Base-by-base conservation (phyloP, 2,888 invertebrate genomes). In the Idaea aversata region DNA sequence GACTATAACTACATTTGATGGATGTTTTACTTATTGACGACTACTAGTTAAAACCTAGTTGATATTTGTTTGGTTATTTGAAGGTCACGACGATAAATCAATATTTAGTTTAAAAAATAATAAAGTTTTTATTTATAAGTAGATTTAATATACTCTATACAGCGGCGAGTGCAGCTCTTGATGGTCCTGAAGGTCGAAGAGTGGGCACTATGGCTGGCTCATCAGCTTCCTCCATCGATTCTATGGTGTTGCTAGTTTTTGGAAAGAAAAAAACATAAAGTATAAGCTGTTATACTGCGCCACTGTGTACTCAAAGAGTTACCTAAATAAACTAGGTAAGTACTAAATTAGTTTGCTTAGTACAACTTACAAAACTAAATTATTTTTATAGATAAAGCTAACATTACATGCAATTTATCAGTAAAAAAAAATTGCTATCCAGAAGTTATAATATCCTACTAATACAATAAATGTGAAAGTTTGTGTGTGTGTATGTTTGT, bases 171-270 rank as follows among this genome's bases (percentile, higher is more conserved):
- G 72, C 73, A 10, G 88, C 71, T 57, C 90, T 83, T 57, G 88
- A 71, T 0, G 91, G 90, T 16, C 86, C 86, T 0, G 87, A 70
- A 0, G 91, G 90, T 34, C 91, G 85, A 57, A 91, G 77, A 5
- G 83, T 90, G 5, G 91, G 90, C 61, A 91, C 89, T 72, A 92
- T 91, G 64, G 84, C 87, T 13, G 90, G 88, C 66, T 91, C 90
- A 59, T 87, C 87, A 5, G 81, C 69, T 64, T 83, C 85, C 59
- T 83, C 84, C 64, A 84, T 87, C 15, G 82, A 81, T 57, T 85
- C 71, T 72, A 90, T 88, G 74, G 85, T 88, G 81, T 74, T 77
- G 70, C 72, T 69, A 66, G 47, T 47, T 47, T 13, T 47, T 5
- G 47, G 13, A 47, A 47, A 10, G 10, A 38, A 47, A 7, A 25